Percentiles rank a stretch among this genome's conserved stretches.
Conservation (phyloP, 30 jellyfish, hydroid and myxozoan species). For the Turritopsis rubra region DNA sequence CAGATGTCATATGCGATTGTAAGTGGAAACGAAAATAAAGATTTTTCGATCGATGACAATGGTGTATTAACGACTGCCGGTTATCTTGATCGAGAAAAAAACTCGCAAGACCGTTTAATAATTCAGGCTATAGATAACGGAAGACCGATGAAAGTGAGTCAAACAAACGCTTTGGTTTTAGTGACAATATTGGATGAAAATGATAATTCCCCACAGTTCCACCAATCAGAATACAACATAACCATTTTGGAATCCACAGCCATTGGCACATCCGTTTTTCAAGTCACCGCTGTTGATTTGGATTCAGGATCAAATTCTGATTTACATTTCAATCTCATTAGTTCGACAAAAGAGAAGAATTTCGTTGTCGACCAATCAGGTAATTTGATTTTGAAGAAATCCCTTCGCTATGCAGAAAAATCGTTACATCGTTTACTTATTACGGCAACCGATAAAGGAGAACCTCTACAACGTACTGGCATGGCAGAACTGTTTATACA, state of each 20-base stretch:
- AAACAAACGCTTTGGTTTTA: constrained; percentile 41
- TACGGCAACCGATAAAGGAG: constrained; percentile 48
- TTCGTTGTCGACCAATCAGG: constrained; percentile 40
- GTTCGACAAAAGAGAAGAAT: constrained; percentile 11
- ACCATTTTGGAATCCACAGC: constrained; percentile 60
- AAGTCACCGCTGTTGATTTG: constrained; percentile 47
- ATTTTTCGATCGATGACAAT: constrained; percentile 13
- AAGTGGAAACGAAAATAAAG: constrained; percentile 50
- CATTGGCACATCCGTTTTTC: constrained; percentile 35
- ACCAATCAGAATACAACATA: constrained; percentile 2
- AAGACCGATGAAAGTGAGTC: not conserved
- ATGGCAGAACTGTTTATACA: constrained; percentile 34
- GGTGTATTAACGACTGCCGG: not conserved
- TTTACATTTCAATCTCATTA: constrained; percentile 24
- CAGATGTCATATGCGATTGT: constrained; percentile 24
- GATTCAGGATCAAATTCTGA: constrained; percentile 44
- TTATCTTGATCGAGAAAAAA: not conserved
- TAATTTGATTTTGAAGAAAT: constrained; percentile 1
- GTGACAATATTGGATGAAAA: constrained; percentile 46
- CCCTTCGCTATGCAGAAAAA: constrained; percentile 34
- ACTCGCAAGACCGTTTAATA: not conserved
- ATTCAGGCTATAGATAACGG: not conserved
- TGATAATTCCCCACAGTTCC: constrained; percentile 57
- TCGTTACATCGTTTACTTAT: constrained; percentile 27
- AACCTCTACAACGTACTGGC: constrained; percentile 4